Conservation (phyloP, 2,113 vertebrate species). For the Tragelaphus scriptus region DNA sequence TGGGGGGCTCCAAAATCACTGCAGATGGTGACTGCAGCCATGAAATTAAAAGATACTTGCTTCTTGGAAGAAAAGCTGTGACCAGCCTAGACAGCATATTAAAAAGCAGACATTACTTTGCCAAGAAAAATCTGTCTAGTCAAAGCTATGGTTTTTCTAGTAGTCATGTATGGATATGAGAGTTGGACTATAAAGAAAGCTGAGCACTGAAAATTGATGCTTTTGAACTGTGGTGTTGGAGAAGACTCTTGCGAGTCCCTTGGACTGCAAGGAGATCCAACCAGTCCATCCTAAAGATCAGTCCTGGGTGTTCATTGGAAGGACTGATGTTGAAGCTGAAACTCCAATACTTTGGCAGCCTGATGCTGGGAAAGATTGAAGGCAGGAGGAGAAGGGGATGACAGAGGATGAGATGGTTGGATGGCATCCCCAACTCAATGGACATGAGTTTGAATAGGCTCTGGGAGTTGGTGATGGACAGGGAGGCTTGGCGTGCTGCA, state of each 20-base stretch:
- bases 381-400: neutral
- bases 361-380: neutral
- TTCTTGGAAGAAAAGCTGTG: neutral
- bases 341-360: neutral
- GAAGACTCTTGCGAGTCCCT: neutral
- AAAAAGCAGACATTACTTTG: neutral
- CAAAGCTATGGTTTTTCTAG: neutral
- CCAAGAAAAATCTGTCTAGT: neutral
- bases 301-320: neutral
- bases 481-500: neutral
- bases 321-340: neutral
- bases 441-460: neutral
- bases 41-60: neutral
- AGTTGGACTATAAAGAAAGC: neutral
- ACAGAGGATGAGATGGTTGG: neutral
- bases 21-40: neutral
- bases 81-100: neutral
- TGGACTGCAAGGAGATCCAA: neutral
- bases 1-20: neutral
- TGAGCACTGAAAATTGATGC: neutral
- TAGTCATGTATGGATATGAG: neutral
- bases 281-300: neutral
- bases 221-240: neutral
- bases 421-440: neutral
- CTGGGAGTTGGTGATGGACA: neutral